These are phyloP conservation scores for Microtus montanus DNA, from an alignment of 2,113 vertebrate genomes.

Conservation along the genomic window DNA sequence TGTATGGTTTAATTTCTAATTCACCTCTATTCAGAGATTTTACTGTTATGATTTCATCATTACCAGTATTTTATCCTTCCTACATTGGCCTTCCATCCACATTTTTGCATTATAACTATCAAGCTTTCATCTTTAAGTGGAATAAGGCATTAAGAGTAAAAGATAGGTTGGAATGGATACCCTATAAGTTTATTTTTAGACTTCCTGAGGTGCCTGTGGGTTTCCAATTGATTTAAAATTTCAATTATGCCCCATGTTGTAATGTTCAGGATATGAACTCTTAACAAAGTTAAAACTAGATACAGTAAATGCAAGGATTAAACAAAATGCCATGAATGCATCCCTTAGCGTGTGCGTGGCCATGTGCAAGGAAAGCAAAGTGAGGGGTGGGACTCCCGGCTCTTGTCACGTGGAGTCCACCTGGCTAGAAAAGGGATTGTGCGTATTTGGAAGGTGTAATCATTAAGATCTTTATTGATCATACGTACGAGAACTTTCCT, in stretches of 20 bases:
- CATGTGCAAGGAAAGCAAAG: no score
- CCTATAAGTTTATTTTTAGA: not conserved
- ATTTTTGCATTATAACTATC: not conserved
- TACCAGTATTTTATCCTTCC: not conserved
- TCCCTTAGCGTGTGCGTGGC: not conserved
- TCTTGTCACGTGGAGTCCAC: not conserved
- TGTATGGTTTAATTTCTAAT: not conserved
- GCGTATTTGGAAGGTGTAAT: not conserved
- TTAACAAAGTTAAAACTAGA: not conserved
- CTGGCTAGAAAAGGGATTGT: not conserved
- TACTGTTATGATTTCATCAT: not conserved
- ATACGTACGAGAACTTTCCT: not conserved
- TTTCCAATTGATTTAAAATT: not conserved
- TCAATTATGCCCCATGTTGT: not conserved
- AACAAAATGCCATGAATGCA: not conserved
- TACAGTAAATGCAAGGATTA: not conserved
- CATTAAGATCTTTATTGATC: not conserved
- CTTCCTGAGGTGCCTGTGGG: not conserved
- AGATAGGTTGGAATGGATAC: not conserved
- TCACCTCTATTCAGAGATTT: not conserved
- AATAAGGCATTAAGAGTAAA: not conserved
- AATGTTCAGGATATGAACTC: not conserved
- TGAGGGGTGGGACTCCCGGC: not conserved
- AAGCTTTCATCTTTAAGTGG: not conserved
- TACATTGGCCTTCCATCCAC: not conserved